Conservation (phyloP, 2,113 vertebrate species). For the Globicephala melas region DNA sequence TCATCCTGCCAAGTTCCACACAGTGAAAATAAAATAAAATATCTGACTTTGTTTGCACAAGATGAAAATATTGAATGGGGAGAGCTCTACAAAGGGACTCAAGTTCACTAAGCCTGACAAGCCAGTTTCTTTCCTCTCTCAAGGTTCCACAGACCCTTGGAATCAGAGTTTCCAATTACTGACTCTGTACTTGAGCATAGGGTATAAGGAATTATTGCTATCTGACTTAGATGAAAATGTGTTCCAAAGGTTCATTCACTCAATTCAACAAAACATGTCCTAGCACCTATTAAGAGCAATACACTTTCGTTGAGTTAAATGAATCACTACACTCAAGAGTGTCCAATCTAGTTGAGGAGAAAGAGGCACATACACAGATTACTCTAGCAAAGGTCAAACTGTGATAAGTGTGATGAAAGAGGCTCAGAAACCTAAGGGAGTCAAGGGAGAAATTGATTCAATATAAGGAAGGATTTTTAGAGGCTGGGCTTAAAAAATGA, state of each 20-base stretch:
- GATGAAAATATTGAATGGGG: neutral
- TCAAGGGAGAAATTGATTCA: neutral
- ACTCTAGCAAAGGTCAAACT: neutral
- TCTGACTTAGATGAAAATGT: neutral
- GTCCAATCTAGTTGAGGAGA: neutral
- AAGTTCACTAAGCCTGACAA: neutral
- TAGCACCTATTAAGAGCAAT: neutral
- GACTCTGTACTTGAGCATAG: neutral
- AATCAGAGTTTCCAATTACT: slow-evolving; percentile 30
- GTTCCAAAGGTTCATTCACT: slow-evolving; percentile 25
- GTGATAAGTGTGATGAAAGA: neutral
- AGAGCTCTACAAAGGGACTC: neutral
- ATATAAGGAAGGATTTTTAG: neutral
- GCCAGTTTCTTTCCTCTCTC: neutral
- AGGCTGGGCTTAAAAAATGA: neutral
- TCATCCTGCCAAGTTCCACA: neutral
- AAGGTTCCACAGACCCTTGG: neutral
- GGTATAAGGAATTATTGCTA: neutral
- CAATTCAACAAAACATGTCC: slow-evolving; percentile 13
- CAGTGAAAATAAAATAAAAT: slow-evolving; percentile 31
- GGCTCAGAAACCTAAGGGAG: neutral
- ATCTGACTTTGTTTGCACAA: neutral
- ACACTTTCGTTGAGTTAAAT: neutral
- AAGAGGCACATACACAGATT: neutral
- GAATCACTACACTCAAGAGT: neutral